Conservation (phyloP, 1,140 invertebrate genomes). For the Trachymyrmex cornetzi region DNA sequence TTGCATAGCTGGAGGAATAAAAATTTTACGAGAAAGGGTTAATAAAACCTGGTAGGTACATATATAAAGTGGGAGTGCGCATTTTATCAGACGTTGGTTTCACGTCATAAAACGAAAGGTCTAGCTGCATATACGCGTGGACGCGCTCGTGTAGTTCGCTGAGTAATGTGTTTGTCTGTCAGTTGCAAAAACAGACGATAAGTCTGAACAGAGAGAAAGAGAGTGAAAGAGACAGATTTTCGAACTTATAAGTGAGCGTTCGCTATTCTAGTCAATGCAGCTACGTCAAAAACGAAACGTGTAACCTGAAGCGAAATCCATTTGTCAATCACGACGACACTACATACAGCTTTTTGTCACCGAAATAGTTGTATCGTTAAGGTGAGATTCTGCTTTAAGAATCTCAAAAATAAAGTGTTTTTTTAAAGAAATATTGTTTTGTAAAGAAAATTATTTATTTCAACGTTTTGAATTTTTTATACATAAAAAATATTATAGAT, state of each 20-base stretch:
- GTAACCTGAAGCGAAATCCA: neutral
- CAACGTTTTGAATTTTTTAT: too few relatives aligned
- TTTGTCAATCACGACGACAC: constrained; percentile 9
- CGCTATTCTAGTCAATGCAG: neutral
- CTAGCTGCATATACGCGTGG: neutral
- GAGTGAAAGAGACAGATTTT: constrained; percentile 25
- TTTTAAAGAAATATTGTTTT: too few relatives aligned
- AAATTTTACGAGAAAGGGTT: constrained; percentile 38
- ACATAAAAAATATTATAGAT: too few relatives aligned
- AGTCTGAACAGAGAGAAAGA: neutral
- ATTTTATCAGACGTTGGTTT: constrained; percentile 26
- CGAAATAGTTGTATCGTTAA: neutral
- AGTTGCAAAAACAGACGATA: constrained; percentile 29
- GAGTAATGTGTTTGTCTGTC: constrained; percentile 59
- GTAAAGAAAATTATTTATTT: too few relatives aligned
- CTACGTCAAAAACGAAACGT: neutral
- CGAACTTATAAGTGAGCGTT: constrained; percentile 15
- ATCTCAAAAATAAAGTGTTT: too few relatives aligned
- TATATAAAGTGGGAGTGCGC: constrained; percentile 20
- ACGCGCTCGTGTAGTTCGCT: constrained; percentile 4
- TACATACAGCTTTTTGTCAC: neutral
- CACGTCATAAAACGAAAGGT: constrained; percentile 47
- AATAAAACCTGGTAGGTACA: constrained; percentile 18
- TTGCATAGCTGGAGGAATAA: neutral
- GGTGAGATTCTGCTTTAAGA: too few relatives aligned